Evolutionary conservation across 2,113 vertebrate species (phyloP).

Genomic region (Seriola dumerili): DNA sequence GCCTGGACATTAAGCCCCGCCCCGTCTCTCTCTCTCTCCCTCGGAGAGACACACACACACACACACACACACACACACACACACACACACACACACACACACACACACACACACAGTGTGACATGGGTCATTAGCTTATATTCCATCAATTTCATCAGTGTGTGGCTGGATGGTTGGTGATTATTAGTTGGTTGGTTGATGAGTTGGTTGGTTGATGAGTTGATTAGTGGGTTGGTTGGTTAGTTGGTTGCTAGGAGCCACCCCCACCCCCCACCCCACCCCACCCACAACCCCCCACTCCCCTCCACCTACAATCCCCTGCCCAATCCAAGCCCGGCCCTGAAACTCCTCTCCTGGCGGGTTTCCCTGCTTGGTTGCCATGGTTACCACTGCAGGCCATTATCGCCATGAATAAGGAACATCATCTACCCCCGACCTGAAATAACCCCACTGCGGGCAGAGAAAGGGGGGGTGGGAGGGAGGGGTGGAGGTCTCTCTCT

Average conservation of each 20-base stretch:
- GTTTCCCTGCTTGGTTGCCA: slow-evolving; percentile 60
- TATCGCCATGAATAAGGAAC: slow-evolving; percentile 65
- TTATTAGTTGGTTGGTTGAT: background rate
- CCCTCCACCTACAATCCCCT: background rate
- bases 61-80: background rate
- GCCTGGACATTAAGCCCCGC: slow-evolving; percentile 15
- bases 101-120: slow-evolving; percentile 26
- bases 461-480: background rate
- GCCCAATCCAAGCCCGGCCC: slow-evolving; percentile 1
- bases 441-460: slow-evolving; percentile 55
- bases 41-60: slow-evolving; percentile 4
- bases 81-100: slow-evolving; percentile 8
- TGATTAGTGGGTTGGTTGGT: background rate
- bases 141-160: slow-evolving; percentile 37
- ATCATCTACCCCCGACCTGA: slow-evolving; percentile 64
- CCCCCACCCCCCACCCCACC: background rate
- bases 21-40: background rate
- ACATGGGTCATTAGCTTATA: slow-evolving; percentile 23
- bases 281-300: too few relatives aligned
- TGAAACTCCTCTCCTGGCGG: slow-evolving; percentile 35
- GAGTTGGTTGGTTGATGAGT: slow-evolving; percentile 11
- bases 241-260: slow-evolving; percentile 24
- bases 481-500: too few relatives aligned
- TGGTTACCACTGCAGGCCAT: slow-evolving; percentile 68
- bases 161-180: slow-evolving; percentile 35